phyloP scores from a whole-genome alignment of 2,113 vertebrate species.

The Tetraodon nigroviridis region DNA sequence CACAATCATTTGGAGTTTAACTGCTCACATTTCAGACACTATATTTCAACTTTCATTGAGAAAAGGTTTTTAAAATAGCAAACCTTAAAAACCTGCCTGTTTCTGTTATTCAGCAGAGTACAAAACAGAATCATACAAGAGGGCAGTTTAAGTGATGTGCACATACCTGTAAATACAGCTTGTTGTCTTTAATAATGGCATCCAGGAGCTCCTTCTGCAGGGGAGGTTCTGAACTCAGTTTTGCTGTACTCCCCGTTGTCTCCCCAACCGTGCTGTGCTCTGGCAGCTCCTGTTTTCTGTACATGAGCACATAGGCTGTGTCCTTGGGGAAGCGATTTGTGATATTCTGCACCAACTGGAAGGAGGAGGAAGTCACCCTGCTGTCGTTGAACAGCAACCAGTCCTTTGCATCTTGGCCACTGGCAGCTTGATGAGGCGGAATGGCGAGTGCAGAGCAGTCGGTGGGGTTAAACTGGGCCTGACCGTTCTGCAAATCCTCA shows the following conservation, averaged over 20 bases:
- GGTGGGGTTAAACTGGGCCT: conserved; percentile 22
- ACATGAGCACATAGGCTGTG: conserved; percentile 95
- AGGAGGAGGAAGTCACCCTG: conserved; percentile 94
- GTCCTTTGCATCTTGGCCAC: conserved; percentile 76
- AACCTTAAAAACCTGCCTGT: neutral
- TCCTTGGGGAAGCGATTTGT: conserved; percentile 97
- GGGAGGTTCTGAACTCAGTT: conserved; percentile 86
- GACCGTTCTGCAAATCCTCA: conserved; percentile 57
- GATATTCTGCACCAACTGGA: conserved; percentile 94
- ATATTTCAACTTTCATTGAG: too few relatives aligned
- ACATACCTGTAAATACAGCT: conserved; percentile 88
- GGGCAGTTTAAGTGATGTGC: too few relatives aligned
- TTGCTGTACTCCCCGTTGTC: conserved; percentile 70
- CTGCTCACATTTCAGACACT: neutral
- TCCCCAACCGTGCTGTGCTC: conserved; percentile 53
- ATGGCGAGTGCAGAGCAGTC: conserved; percentile 51
- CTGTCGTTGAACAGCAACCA: conserved; percentile 99
- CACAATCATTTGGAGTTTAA: conserved; percentile 10
- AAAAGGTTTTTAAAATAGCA: neutral
- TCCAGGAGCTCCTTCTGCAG: conserved; percentile 98
- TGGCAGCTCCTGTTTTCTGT: conserved; percentile 83
- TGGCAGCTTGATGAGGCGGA: conserved; percentile 67
- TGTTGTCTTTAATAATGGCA: conserved; percentile 97
- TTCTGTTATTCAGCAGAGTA: neutral
- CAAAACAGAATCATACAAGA: too few relatives aligned